These are phyloP conservation scores for Tethea ocularis DNA, from an alignment of 2,888 invertebrate genomes.

Conservation along the genomic window DNA sequence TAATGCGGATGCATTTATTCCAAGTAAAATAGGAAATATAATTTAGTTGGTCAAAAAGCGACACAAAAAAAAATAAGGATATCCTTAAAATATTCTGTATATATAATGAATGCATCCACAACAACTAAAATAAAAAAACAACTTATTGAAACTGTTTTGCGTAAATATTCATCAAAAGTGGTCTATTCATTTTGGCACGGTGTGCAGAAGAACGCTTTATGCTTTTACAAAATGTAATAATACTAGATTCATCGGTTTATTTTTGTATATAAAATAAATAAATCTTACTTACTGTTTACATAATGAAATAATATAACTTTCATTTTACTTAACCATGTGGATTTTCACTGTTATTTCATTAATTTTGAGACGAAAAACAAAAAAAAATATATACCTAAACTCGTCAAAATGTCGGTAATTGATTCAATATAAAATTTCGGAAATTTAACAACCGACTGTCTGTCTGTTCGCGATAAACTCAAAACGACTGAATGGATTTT, in stretches of 20 bases:
- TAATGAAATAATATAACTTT: conserved; percentile 5
- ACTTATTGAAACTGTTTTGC: background rate
- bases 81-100: background rate
- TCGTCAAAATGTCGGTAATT: no score
- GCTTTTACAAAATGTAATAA: conserved; percentile 7
- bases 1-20: background rate
- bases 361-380: no score
- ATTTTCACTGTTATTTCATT: background rate
- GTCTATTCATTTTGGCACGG: conserved; percentile 14
- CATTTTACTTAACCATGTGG: conserved; percentile 15
- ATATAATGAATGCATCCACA: conserved; percentile 1
- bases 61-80: background rate
- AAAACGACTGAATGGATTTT: no score
- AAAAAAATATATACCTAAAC: no score
- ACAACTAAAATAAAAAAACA: background rate
- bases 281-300: conserved; percentile 29
- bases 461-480: no score
- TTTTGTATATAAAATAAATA: conserved; percentile 35
- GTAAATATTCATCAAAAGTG: background rate
- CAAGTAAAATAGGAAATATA: background rate
- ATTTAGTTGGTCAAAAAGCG: background rate
- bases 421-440: no score
- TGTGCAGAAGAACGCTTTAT: conserved; percentile 12
- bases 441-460: no score
- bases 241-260: background rate